Evolutionary conservation across 1,140 invertebrate genomes (phyloP).

Genomic region (Notospermus geniculatus): DNA sequence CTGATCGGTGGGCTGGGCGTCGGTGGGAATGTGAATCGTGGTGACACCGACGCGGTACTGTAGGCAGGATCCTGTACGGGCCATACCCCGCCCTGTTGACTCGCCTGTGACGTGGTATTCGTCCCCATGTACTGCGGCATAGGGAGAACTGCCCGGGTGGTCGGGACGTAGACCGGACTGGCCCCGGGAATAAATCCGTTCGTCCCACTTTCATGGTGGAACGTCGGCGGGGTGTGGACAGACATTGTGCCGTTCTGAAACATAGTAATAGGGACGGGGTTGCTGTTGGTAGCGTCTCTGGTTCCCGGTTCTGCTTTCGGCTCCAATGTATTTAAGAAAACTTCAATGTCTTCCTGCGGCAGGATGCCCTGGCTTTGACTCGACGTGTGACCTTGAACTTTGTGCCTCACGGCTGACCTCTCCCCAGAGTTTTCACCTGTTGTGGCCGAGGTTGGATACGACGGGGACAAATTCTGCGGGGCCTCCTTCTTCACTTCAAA

Average conservation of each 20-base stretch:
- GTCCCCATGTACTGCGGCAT: conserved; percentile 38
- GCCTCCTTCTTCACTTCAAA: no score
- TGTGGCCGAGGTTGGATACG: no score
- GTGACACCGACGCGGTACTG: conserved; percentile 4
- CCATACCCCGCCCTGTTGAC: conserved; percentile 6
- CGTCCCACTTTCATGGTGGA: conserved; percentile 26
- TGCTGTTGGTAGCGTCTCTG: not conserved
- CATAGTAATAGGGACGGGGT: conserved; percentile 23
- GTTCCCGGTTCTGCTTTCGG: conserved; percentile 13
- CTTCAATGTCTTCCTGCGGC: conserved; percentile 43
- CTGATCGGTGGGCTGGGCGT: conserved; percentile 17
- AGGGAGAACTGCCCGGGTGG: conserved; percentile 42
- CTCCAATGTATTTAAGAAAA: conserved; percentile 44
- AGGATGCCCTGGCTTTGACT: conserved; percentile 20
- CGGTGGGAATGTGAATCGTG: conserved; percentile 14
- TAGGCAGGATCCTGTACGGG: conserved; percentile 11
- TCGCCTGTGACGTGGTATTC: not conserved
- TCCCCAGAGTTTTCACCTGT: no score
- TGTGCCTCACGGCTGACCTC: no score
- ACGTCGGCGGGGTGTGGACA: conserved; percentile 26
- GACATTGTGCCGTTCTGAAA: conserved; percentile 39
- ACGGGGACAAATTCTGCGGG: no score
- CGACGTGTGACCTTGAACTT: not conserved
- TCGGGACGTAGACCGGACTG: conserved; percentile 49
- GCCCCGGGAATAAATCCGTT: conserved; percentile 36